A percentile compares a stretch with the other conserved stretches of the same genome.
Evolutionary conservation across 2,888 invertebrate genomes (phyloP).

Genomic region (Nomada hirtipes): DNA sequence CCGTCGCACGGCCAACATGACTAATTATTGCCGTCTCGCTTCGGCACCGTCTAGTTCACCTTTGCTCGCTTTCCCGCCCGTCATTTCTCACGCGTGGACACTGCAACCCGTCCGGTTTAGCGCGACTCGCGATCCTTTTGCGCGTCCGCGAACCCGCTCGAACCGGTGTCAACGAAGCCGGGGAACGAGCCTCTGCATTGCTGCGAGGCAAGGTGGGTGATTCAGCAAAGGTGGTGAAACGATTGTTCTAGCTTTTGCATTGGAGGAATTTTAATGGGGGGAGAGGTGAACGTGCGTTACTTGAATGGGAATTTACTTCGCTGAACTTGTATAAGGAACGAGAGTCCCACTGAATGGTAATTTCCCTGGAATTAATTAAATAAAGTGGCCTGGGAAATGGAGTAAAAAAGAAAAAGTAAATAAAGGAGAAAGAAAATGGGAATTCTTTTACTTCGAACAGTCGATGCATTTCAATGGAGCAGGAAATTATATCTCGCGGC

Average conservation of each 20-base stretch:
- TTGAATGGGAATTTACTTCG: too few relatives aligned
- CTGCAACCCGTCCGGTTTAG: conserved; percentile 13
- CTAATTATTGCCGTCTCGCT: conserved; percentile 64
- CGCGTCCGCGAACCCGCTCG: conserved; percentile 8
- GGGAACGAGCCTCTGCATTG: background rate
- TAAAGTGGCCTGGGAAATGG: too few relatives aligned
- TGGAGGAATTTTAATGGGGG: background rate
- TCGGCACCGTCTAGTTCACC: conserved; percentile 58
- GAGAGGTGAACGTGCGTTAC: background rate
- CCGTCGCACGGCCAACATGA: conserved; percentile 56
- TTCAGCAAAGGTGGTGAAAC: background rate
- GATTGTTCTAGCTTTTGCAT: background rate
- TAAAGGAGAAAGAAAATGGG: too few relatives aligned
- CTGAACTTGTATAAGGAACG: too few relatives aligned
- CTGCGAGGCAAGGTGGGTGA: background rate
- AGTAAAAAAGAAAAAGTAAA: too few relatives aligned
- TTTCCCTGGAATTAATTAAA: too few relatives aligned
- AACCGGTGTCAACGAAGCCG: background rate
- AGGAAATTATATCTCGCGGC: too few relatives aligned
- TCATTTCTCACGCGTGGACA: conserved; percentile 54
- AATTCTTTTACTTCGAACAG: too few relatives aligned
- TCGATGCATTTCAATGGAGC: too few relatives aligned
- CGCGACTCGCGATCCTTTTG: conserved; percentile 46
- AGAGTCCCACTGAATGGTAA: too few relatives aligned
- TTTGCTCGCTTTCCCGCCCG: conserved; percentile 47